Evolutionary conservation across 2,113 vertebrate genomes (phyloP).

Genomic region (Psettodes erumei): DNA sequence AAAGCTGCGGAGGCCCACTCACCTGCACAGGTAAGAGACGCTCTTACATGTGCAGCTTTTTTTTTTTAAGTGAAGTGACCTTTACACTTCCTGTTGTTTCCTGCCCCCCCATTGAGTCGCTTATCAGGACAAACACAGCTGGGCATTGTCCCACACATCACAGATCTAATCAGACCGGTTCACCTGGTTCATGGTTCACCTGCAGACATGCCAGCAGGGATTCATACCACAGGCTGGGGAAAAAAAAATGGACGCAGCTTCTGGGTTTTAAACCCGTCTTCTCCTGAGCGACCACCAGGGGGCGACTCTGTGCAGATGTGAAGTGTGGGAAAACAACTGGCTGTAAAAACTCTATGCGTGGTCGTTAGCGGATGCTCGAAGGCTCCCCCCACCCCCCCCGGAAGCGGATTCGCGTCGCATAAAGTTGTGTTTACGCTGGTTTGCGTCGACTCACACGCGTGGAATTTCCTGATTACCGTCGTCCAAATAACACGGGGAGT

Average conservation of each 20-base stretch:
- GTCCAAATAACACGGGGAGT: background rate
- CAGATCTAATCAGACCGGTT: conserved; percentile 51
- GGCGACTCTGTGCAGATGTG: too few species aligned
- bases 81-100: background rate
- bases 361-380: too few species aligned
- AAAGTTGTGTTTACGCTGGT: background rate
- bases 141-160: conserved; percentile 3
- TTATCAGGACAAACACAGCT: conserved; percentile 57
- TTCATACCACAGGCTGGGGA: too few species aligned
- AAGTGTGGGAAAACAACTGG: too few species aligned
- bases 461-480: too few species aligned
- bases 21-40: conserved; percentile 65
- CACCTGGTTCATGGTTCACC: too few species aligned
- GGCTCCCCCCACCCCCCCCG: too few species aligned
- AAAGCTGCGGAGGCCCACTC: conserved; percentile 42
- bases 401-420: background rate
- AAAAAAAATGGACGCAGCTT: too few species aligned
- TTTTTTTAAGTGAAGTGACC: background rate
- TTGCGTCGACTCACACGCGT: background rate
- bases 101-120: conserved; percentile 22
- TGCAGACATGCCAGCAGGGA: too few species aligned
- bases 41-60: background rate
- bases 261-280: too few species aligned
- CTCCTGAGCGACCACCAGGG: too few species aligned
- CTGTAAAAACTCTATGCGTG: too few species aligned